phyloP scores from a whole-genome alignment of 1,140 invertebrate species.

The Proales similis region DNA sequence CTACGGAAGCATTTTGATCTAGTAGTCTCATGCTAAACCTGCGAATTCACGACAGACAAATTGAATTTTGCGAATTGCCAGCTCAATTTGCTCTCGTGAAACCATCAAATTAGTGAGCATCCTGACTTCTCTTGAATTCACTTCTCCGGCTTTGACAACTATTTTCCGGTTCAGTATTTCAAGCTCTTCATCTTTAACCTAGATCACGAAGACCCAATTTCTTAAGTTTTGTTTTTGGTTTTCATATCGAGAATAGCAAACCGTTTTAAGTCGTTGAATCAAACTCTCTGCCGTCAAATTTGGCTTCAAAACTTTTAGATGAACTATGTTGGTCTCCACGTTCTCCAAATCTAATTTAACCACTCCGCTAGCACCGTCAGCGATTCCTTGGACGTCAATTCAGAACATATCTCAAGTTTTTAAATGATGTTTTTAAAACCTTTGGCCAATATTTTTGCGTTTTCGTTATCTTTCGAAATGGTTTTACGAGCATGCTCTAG shows the following conservation, averaged over 20 bases:
- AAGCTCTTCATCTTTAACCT: conserved; percentile 56
- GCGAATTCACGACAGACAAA: conserved; percentile 46
- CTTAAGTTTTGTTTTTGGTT: not conserved
- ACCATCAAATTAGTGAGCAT: conserved; percentile 66
- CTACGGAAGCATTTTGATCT: no score
- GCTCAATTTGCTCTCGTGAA: conserved; percentile 58
- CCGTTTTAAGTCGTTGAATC: conserved; percentile 8
- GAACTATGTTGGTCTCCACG: conserved; percentile 22
- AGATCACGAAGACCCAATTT: not conserved
- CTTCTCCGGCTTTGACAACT: conserved; percentile 57
- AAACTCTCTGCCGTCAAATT: conserved; percentile 4
- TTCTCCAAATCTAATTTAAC: not conserved
- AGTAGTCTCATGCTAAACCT: no score
- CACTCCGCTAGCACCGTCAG: not conserved
- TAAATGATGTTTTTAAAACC: conserved; percentile 57
- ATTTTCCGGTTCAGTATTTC: conserved; percentile 54
- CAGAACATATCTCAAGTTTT: no score
- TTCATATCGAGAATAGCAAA: no score
- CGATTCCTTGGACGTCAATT: not conserved
- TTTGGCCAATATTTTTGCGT: conserved; percentile 62
- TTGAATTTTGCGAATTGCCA: conserved; percentile 48
- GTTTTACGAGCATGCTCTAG: conserved; percentile 66
- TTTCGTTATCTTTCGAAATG: conserved; percentile 67
- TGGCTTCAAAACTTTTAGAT: conserved; percentile 21
- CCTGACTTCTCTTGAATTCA: conserved; percentile 57